Conservation (phyloP, 2,113 vertebrate genomes). For the Ceratotherium simum region DNA sequence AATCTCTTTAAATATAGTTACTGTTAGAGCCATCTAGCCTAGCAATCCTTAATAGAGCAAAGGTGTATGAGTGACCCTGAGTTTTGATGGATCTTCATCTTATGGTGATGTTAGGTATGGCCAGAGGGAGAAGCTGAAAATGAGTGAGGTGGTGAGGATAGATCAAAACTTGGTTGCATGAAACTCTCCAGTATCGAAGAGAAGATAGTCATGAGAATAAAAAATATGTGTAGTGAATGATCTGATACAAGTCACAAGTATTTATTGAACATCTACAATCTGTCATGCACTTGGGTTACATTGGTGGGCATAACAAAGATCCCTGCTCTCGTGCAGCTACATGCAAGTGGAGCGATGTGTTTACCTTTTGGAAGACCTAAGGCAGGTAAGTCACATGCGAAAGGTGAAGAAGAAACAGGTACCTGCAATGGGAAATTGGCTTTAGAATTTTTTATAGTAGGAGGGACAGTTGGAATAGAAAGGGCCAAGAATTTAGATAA, state of each 20-base stretch:
- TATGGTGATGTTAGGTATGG: too few relatives aligned
- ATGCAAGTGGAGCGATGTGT: fast-evolving
- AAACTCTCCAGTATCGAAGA: neutral
- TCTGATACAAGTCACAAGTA: neutral
- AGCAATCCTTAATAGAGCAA: neutral
- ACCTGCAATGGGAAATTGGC: fast-evolving
- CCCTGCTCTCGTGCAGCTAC: neutral
- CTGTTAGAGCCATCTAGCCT: too few relatives aligned
- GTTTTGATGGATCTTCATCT: neutral
- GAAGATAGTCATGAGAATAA: neutral
- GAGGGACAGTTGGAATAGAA: neutral
- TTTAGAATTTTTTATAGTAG: neutral
- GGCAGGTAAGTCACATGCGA: too few relatives aligned
- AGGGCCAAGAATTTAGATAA: neutral
- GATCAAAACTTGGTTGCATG: neutral
- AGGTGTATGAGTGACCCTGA: neutral
- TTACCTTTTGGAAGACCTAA: neutral
- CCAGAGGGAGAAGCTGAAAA: neutral
- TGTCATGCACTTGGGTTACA: too few relatives aligned
- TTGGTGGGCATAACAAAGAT: neutral
- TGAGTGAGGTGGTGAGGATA: neutral
- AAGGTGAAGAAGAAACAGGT: neutral
- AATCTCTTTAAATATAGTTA: neutral
- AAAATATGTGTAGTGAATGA: neutral
- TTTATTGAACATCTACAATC: neutral